Conservation (phyloP, 2,888 invertebrate species). For the Apocheima hispidaria region DNA sequence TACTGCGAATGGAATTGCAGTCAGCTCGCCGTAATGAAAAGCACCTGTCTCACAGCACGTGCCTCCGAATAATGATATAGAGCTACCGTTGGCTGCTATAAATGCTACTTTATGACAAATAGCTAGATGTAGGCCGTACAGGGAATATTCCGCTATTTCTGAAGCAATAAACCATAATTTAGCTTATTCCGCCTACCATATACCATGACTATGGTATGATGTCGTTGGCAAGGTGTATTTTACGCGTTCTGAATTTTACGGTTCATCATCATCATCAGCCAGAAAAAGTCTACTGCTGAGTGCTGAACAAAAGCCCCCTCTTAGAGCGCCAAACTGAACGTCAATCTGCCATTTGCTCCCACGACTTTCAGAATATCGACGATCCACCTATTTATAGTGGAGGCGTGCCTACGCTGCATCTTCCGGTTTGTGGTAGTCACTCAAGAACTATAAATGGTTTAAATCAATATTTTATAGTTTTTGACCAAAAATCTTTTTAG, state of each 20-base stretch:
- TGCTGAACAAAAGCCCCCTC: too few species aligned
- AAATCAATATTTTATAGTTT: too few species aligned
- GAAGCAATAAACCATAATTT: slow-evolving; percentile 45
- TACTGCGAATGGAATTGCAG: slow-evolving; percentile 32
- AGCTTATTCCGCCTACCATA: not conserved
- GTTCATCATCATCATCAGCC: too few species aligned
- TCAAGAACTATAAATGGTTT: too few species aligned
- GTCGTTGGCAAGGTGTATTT: not conserved
- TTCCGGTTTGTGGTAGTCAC: too few species aligned
- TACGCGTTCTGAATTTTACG: not conserved
- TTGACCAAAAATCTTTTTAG: too few species aligned
- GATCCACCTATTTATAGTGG: too few species aligned
- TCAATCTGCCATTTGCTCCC: too few species aligned
- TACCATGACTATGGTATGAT: not conserved
- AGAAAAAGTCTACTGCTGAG: too few species aligned
- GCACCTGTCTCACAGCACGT: slow-evolving; percentile 63
- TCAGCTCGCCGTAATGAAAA: slow-evolving; percentile 37
- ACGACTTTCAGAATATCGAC: too few species aligned
- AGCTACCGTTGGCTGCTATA: slow-evolving; percentile 57
- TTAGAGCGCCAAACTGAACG: too few species aligned
- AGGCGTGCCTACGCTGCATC: too few species aligned
- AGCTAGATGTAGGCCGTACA: slow-evolving; percentile 21
- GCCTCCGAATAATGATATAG: slow-evolving; percentile 65
- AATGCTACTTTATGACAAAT: slow-evolving; percentile 48
- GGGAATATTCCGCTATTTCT: slow-evolving; percentile 50